Evolutionary conservation across 2,888 invertebrate species (phyloP), one percentile per base, ranked within the genome.

Genomic region (Carcina quercana): DNA sequence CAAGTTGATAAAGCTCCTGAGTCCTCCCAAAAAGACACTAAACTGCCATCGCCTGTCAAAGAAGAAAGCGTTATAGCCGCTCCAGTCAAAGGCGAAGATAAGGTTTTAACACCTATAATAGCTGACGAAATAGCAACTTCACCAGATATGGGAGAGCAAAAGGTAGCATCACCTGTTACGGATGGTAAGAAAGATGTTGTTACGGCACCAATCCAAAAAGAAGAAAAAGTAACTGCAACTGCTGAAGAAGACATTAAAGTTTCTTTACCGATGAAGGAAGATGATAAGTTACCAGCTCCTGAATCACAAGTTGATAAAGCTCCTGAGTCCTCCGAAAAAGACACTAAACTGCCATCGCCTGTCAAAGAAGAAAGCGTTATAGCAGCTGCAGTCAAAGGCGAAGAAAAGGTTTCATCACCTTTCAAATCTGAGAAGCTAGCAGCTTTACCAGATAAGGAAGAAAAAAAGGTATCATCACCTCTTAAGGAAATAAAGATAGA

Each of bases 91-190:
- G n/a, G n/a, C 0, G 13, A 26, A 8, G 13, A 7, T 13, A 13
- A 26, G 11, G 15, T n/a, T 15, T n/a, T 35, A 13, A 21, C 27
- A 26, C 12, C 33, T 6, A 7, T 12, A 15, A 15, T 15, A 26
- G n/a, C 10, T 7, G 20, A 20, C n/a, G 4, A 8, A 3, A 20
- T n/a, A n/a, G n/a, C n/a, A n/a, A n/a, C n/a, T n/a, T n/a, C n/a
- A n/a, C n/a, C n/a, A n/a, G n/a, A n/a, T n/a, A n/a, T n/a, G n/a
- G n/a, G n/a, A n/a, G n/a, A n/a, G n/a, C n/a, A n/a, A n/a, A n/a
- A n/a, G n/a, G n/a, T 17, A 10, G 2, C 8, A 20, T n/a, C n/a
- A 4, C 1, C 3, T 5, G 20, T n/a, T 3, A 20, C 8, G 20
- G 10, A 7, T 8, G n/a, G 8, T n/a, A n/a, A n/a, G 20, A 8